Base-by-base conservation (phyloP, 2,888 invertebrate species). In the Creontiades dilutus region DNA sequence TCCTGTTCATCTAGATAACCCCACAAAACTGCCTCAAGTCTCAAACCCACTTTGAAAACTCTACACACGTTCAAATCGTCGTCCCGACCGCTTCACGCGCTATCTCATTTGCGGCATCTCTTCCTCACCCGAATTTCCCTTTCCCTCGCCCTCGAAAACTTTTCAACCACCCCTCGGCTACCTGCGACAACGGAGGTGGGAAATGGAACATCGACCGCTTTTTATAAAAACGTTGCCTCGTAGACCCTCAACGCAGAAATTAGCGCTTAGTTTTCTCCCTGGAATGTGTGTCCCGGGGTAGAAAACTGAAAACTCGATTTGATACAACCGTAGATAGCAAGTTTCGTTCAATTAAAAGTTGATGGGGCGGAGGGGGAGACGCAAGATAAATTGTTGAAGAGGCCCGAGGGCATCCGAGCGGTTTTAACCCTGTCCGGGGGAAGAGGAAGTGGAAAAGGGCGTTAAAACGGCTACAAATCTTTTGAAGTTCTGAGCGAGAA, bases 401-500 rank as follows among this genome's bases (percentile, higher is more conserved):
- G 68, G 68, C 68, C 23, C 23, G 19, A 23, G 68, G 68, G 68
- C 68, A 68, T 68, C 68, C 68, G 23, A 68, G 68, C 23, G n/a
- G 68, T 68, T 68, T 68, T 23, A 68, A 68, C 23, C 61, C 61
- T 23, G 23, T 16, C 57, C n/a, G 57, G 19, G 16, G 57, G 57
- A 7, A 57, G 52, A 37, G 37, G 37, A 37, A 37, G 37, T 37
- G 61, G 19, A 19, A 23, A 68, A 27, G 68, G 68, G 68, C 68
- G 68, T 68, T 68, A 68, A 68, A 68, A 68, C 68, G 68, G 68
- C 68, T 68, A 68, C 68, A 68, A 68, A 68, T 68, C 68, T 68
- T 68, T 68, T 68, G 68, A 68, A 68, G 68, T 68, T 68, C 23
- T 7, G 68, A 19, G 19, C 12, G 37, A 37, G 37, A 37, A 37